Conservation (phyloP, 2,888 invertebrate genomes). For the Catocala nupta region DNA sequence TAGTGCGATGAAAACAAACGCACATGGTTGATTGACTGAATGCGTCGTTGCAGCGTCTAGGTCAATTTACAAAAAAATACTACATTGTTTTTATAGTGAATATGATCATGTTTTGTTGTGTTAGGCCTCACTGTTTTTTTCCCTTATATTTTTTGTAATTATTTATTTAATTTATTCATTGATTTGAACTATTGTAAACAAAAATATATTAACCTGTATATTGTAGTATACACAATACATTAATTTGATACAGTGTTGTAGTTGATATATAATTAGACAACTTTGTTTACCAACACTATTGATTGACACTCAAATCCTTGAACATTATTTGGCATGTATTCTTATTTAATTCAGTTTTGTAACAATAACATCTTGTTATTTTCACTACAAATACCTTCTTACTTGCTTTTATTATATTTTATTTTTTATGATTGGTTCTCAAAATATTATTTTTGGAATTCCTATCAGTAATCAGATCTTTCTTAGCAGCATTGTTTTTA, state of each 20-base stretch:
- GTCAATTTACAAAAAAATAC: conserved; percentile 32
- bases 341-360: neutral
- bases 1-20: conserved; percentile 74
- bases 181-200: conserved; percentile 13
- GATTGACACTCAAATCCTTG: conserved; percentile 2
- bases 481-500: too few relatives aligned
- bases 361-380: too few relatives aligned
- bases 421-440: too few relatives aligned
- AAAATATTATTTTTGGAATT: too few relatives aligned
- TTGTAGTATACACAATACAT: neutral
- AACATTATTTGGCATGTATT: conserved; percentile 1
- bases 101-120: conserved; percentile 7
- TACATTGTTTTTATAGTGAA: conserved; percentile 30
- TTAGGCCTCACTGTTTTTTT: neutral
- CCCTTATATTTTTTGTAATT: neutral
- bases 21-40: conserved; percentile 67
- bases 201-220: neutral
- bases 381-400: too few relatives aligned
- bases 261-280: neutral
- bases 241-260: neutral
- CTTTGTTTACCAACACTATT: conserved; percentile 22
- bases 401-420: too few relatives aligned
- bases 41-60: conserved; percentile 33
- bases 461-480: too few relatives aligned
- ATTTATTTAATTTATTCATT: neutral